A percentile compares a stretch with the other conserved stretches of the same genome.
phyloP scores from a whole-genome alignment of 92 coral and sea anemone species.

The Ricordea florida region DNA sequence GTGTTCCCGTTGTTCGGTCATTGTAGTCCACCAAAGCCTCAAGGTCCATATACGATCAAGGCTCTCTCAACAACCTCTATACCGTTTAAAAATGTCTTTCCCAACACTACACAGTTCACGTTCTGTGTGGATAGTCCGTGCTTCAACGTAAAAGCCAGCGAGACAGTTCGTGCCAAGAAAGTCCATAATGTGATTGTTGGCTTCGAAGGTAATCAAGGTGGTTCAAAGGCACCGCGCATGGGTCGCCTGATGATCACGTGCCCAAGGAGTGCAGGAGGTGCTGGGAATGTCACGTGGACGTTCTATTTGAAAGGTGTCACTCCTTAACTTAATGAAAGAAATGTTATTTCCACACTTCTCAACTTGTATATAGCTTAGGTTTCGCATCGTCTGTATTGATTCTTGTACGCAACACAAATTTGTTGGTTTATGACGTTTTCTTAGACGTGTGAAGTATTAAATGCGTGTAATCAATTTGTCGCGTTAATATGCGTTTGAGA shows the following conservation, averaged over 20 bases:
- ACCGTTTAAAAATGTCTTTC: constrained; percentile 95
- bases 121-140: constrained; percentile 90
- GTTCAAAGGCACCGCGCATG: constrained; percentile 96
- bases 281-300: constrained; percentile 91
- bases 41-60: constrained; percentile 96
- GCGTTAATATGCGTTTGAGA: too few relatives aligned
- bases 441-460: too few relatives aligned
- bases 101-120: constrained; percentile 90
- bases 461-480: neutral
- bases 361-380: neutral
- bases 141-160: constrained; percentile 90
- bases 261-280: constrained; percentile 91
- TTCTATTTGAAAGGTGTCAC: constrained; percentile 89
- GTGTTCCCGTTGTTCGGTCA: constrained; percentile 94
- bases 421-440: too few relatives aligned
- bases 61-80: constrained; percentile 86
- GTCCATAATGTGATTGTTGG: constrained; percentile 90
- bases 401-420: too few relatives aligned
- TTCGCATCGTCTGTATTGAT: neutral
- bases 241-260: constrained; percentile 93
- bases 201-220: constrained; percentile 92
- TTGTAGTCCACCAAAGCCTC: constrained; percentile 95
- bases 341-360: neutral
- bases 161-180: constrained; percentile 92
- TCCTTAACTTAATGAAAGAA: constrained; percentile 39